Percentiles rank a stretch among this genome's conserved stretches.
phyloP scores from a whole-genome alignment of 2,113 vertebrate species.

The Elaphurus davidianus region DNA sequence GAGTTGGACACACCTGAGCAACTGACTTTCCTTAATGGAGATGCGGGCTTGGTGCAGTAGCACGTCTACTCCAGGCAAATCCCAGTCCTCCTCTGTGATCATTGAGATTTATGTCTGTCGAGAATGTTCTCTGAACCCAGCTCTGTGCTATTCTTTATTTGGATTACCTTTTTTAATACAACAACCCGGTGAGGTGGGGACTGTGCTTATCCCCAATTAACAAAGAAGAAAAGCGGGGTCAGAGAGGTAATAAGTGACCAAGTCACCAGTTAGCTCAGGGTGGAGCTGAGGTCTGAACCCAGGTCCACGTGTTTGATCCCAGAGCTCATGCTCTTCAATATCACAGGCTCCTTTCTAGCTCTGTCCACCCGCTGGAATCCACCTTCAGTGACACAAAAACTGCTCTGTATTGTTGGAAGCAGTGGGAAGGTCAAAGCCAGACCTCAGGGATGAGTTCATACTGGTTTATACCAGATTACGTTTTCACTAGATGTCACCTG shows the following conservation, averaged over 20 bases:
- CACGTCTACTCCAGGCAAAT: background rate
- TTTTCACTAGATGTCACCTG: background rate
- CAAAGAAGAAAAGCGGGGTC: background rate
- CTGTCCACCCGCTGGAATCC: no score
- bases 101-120: background rate
- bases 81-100: background rate
- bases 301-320: background rate
- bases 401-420: background rate
- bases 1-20: background rate
- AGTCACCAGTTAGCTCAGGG: background rate
- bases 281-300: background rate
- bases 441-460: background rate
- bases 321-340: background rate
- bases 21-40: background rate
- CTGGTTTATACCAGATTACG: slow-evolving; percentile 8
- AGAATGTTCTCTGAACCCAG: background rate
- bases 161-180: background rate
- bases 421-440: background rate
- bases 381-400: background rate
- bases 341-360: background rate
- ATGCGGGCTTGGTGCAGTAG: no score
- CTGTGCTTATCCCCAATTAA: background rate
- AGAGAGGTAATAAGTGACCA: background rate
- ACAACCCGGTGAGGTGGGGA: background rate
- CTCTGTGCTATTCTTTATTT: background rate